Evolutionary conservation across 2,797 vertebrate genomes (phyloP).

Genomic region (Microtus obscurus): DNA sequence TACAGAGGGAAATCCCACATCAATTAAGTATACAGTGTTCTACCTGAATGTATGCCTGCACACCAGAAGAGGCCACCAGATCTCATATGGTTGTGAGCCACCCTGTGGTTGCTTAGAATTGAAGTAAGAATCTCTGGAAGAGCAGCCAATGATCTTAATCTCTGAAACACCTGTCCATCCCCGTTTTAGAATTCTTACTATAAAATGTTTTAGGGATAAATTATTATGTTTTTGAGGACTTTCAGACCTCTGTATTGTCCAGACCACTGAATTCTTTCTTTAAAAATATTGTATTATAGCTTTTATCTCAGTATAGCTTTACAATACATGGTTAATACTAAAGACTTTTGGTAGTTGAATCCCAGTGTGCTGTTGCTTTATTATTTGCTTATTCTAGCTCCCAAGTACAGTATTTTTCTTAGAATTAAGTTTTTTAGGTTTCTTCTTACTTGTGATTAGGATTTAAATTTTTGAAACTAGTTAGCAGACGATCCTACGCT

Average conservation of each 20-base stretch:
- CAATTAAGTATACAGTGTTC: neutral
- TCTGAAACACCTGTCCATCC: neutral
- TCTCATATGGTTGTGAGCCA: neutral
- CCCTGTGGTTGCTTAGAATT: neutral
- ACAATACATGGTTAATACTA: neutral
- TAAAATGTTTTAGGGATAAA: constrained; percentile 5
- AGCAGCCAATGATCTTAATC: neutral
- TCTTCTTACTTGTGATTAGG: constrained; percentile 4
- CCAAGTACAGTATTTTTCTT: constrained; percentile 23
- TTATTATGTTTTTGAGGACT: constrained; percentile 18
- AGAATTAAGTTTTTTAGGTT: constrained; percentile 17
- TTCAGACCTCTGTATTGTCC: neutral
- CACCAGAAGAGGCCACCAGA: neutral
- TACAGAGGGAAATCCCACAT: too few species aligned
- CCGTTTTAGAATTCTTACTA: constrained; percentile 13
- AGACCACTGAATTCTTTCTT: neutral
- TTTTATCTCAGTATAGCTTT: neutral
- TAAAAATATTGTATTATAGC: constrained; percentile 36
- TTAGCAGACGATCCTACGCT: neutral
- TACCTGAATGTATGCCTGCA: neutral
- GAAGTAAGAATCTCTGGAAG: neutral
- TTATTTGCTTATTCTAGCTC: constrained; percentile 26
- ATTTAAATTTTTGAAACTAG: constrained; percentile 2
- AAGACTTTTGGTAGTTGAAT: neutral
- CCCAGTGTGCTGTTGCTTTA: constrained; percentile 19